A percentile compares a stretch with the other conserved stretches of the same genome.
Conservation (phyloP, 2,113 vertebrate species). For the Pseudorasbora parva region DNA sequence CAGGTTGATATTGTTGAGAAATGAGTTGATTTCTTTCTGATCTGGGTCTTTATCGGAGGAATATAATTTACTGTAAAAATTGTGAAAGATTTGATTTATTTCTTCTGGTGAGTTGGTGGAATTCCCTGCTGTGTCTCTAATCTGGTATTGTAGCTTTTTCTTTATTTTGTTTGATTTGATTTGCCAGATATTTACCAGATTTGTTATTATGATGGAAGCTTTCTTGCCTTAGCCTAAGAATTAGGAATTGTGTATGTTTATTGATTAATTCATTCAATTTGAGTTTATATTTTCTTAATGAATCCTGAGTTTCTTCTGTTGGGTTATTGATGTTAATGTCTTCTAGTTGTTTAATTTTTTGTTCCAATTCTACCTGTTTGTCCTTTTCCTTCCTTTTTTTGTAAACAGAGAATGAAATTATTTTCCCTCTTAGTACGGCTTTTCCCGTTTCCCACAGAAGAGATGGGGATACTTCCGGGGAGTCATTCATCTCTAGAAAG, state of each 20-base stretch:
- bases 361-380: neutral
- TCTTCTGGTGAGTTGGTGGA: neutral
- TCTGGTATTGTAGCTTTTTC: neutral
- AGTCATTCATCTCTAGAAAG: too few species aligned
- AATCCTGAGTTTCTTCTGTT: too few species aligned
- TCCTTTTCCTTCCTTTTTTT: neutral
- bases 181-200: neutral
- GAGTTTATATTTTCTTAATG: too few species aligned
- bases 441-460: neutral
- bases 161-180: neutral
- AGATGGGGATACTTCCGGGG: too few species aligned
- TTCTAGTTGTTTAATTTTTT: neutral
- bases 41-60: too few species aligned
- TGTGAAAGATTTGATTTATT: too few species aligned
- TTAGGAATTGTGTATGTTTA: neutral
- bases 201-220: neutral
- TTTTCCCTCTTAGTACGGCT: neutral
- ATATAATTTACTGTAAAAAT: too few species aligned
- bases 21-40: too few species aligned
- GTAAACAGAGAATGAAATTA: neutral
- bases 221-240: neutral
- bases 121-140: too few species aligned
- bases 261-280: too few species aligned
- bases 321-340: too few species aligned
- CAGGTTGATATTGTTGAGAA: too few species aligned